Evolutionary conservation across 2,888 invertebrate genomes (phyloP).

Genomic region (Phymatocera aterrima): DNA sequence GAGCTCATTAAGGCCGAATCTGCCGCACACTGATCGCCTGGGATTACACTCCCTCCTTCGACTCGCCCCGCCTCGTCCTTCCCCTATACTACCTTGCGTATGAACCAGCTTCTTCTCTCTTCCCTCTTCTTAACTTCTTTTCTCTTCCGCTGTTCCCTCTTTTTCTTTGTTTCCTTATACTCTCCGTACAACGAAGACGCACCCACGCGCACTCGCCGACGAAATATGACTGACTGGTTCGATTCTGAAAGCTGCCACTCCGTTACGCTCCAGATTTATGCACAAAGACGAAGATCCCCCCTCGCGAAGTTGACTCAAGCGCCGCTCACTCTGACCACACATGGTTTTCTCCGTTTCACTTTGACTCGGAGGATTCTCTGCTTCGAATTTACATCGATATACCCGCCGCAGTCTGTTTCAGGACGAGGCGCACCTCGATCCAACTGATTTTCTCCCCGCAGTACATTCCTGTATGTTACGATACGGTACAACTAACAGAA

Average conservation of each 20-base stretch:
- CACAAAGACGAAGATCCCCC: neutral
- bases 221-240: constrained; percentile 40
- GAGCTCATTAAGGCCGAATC: constrained; percentile 76
- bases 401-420: neutral
- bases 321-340: neutral
- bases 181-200: constrained; percentile 40
- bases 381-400: neutral
- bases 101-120: neutral
- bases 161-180: constrained; percentile 5
- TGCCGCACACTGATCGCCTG: constrained; percentile 72
- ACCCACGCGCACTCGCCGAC: constrained; percentile 48
- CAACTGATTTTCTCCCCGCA: neutral
- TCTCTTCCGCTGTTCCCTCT: constrained; percentile 16
- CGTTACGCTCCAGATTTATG: constrained; percentile 44
- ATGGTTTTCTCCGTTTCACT: no score
- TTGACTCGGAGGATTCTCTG: neutral
- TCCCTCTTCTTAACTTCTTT: constrained; percentile 21
- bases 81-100: neutral
- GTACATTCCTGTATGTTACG: neutral
- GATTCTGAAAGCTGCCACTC: constrained; percentile 45
- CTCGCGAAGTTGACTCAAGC: neutral
- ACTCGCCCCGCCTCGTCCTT: constrained; percentile 32
- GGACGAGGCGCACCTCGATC: neutral
- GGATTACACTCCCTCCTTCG: constrained; percentile 63
- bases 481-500: neutral